Conservation (phyloP, 2,797 vertebrate genomes). For the Chrysocyon brachyurus region DNA sequence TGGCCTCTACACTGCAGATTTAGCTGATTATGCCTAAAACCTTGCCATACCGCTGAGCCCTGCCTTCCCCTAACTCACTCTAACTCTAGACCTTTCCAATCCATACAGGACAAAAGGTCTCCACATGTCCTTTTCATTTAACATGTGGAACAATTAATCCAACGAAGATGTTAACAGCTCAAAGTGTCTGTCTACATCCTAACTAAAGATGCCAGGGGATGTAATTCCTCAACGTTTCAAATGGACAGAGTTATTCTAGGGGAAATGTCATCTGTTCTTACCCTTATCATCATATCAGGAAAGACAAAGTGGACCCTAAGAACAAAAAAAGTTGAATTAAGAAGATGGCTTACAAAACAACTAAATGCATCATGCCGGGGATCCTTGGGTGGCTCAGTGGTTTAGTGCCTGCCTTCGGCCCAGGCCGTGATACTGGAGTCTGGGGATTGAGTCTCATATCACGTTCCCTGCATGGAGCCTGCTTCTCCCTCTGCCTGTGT, state of each 20-base stretch:
- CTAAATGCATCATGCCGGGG: not conserved
- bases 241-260: not conserved
- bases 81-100: not conserved
- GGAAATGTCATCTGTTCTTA: not conserved
- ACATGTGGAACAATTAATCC: not conserved
- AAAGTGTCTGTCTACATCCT: not conserved
- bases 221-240: not conserved
- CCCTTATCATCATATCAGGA: not conserved
- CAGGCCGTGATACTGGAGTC: no score
- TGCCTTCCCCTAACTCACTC: not conserved
- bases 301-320: not conserved
- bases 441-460: no score
- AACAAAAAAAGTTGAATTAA: slow-evolving; percentile 8
- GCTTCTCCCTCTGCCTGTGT: no score
- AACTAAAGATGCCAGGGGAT: not conserved
- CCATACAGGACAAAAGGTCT: not conserved
- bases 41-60: not conserved
- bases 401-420: no score
- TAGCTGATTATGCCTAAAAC: not conserved
- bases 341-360: not conserved
- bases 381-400: no score
- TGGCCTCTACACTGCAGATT: not conserved
- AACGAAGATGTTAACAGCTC: not conserved
- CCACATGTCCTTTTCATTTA: not conserved
- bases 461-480: no score